These are phyloP conservation scores for Leptodactylus fallax DNA, from an alignment of 2,797 vertebrate genomes.

Conservation along the genomic window DNA sequence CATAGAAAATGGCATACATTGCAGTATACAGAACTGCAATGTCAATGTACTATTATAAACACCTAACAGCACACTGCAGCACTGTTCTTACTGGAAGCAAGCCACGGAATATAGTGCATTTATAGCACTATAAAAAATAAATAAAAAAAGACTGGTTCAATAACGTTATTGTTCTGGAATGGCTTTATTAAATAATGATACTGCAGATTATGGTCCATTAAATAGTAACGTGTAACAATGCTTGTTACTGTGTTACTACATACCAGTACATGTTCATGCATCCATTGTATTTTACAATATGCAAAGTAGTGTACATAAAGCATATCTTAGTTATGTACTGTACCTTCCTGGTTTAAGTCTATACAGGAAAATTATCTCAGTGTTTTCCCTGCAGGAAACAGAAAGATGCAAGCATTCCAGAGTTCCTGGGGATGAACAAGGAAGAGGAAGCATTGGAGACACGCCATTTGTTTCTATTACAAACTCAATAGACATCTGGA, in stretches of 20 bases:
- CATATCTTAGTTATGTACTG: background rate
- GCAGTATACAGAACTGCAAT: too few species aligned
- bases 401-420: constrained; percentile 1
- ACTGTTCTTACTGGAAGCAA: too few species aligned
- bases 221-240: background rate
- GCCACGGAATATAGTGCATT: too few species aligned
- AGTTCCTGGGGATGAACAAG: constrained; percentile 26
- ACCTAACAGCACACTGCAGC: too few species aligned
- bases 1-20: background rate
- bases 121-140: too few species aligned
- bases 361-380: constrained; percentile 36
- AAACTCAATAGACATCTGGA: constrained; percentile 4
- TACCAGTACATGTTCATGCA: background rate
- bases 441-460: constrained; percentile 29
- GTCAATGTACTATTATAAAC: too few species aligned
- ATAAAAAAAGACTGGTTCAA: too few species aligned
- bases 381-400: constrained; percentile 33
- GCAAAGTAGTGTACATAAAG: background rate
- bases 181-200: too few species aligned
- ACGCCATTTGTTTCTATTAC: background rate
- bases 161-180: too few species aligned
- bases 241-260: background rate
- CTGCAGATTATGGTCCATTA: background rate
- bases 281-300: background rate
- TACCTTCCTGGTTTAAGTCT: background rate